Evolutionary conservation across 2,888 invertebrate genomes (phyloP), one percentile per base, ranked within the genome.

Genomic region (Megalurothrips usitatus): DNA sequence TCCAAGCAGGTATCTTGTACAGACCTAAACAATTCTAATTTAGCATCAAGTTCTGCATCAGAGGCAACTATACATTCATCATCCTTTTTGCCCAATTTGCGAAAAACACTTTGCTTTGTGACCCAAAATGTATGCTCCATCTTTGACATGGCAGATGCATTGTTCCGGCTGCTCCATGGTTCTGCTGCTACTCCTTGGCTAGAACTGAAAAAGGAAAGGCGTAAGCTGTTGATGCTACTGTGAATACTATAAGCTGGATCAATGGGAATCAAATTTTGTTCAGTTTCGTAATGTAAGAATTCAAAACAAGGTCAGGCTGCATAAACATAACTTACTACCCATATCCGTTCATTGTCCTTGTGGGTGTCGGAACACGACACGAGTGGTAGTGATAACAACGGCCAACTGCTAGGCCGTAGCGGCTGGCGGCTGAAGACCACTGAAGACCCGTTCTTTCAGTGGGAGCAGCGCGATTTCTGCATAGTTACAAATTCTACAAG

Each of bases 41-140:
- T 99, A 8, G 98, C 94, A 89, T 99, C 99, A 49, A 99, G 90
- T 86, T 98, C 96, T 0, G 97, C 94, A 88, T 99, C 99, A 0
- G 98, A 98, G 19, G 98, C 94, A 43, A 98, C 93, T 84, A 99
- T 93, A 89, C 96, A 96, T 84, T 97, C 97, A 87, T 99, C 99
- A 89, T 99, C 98, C 89, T 98, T 98, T 85, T 95, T 94, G 52
- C 98, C 98, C 80, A 99, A 89, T 89, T 96, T 98, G 85, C 96
- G 91, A 84, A 96, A 92, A 79, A 99, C 94, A 82, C 95, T 94
- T 88, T 98, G 98, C 87, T 98, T 99, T 11, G 99, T 98, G 81
- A 98, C 94, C 98, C 98, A 99, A 88, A 96, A 99, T 84, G 97
- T 97, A 88, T 98, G 96, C 87, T 97, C 96, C 92, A 98, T 93